A percentile compares a stretch with the other conserved stretches of the same genome.
phyloP scores from a whole-genome alignment of 2,113 vertebrate genomes.

The Nicator chloris region DNA sequence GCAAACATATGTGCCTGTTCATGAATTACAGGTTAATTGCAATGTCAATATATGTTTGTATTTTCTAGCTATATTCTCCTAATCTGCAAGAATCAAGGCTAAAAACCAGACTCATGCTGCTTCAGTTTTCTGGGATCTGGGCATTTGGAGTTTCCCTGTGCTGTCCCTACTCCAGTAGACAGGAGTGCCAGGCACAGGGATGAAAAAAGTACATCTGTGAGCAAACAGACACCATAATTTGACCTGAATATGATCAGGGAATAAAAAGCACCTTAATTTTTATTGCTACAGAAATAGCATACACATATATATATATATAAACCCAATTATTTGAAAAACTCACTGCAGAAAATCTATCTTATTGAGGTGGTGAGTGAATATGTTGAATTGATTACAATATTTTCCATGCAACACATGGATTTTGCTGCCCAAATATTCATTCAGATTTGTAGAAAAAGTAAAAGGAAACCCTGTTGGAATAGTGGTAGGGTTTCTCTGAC shows the following conservation, averaged over 20 bases:
- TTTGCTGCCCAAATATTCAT: not conserved
- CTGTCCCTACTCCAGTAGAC: not conserved
- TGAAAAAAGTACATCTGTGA: not conserved
- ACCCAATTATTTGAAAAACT: not conserved
- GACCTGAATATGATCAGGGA: not conserved
- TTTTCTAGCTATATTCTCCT: not conserved
- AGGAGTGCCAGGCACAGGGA: not conserved
- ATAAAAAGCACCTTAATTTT: not conserved
- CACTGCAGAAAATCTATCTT: not conserved
- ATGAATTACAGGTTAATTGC: not conserved
- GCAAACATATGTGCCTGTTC: not conserved
- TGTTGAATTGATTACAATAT: not conserved
- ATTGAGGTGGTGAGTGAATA: not conserved
- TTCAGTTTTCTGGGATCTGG: not conserved
- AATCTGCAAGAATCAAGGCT: not conserved
- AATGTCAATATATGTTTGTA: not conserved
- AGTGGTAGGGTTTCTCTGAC: not conserved
- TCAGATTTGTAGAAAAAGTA: not conserved
- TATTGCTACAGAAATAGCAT: not conserved
- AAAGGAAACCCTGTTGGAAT: not conserved
- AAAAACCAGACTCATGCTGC: not conserved
- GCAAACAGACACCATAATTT: not conserved
- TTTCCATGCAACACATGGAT: not conserved
- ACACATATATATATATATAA: not conserved
- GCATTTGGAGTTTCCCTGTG: not conserved